Base-by-base conservation (phyloP, 2,113 vertebrate genomes). In the Sclerurus mexicanus region DNA sequence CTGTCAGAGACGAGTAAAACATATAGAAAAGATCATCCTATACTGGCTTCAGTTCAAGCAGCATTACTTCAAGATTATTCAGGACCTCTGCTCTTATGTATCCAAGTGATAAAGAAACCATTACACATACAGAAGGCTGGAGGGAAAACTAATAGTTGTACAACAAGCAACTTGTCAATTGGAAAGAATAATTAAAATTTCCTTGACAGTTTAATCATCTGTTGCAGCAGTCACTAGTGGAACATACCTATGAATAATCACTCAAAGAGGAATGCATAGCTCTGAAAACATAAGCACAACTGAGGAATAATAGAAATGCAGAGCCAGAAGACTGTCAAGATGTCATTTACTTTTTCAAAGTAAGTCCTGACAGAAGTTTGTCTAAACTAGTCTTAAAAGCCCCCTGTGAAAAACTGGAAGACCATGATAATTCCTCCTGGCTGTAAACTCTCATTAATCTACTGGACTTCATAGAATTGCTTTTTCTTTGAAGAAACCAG, bases 401-500 rank as follows among this genome's bases (percentile, higher is more conserved):
- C 44, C n/a, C 76, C 69, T 8, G 46, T 74, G 86, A 86, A 93
- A 75, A 76, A 89, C 89, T 95, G 89, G 77, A 89, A 95, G 77
- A 90, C 85, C 89, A 73, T 10, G 89, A 94, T 96, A 95, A 92
- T 95, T 87, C 87, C 58, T 96, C 37, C 69, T 94, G 87, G 80
- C 67, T 81, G n/a, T 77, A 86, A 84, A 95, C 80, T 82, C 89
- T 96, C 94, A 91, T 91, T 95, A 92, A 95, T 96, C 77, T 75
- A 77, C 73, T 39, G 89, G 73, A 95, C 81, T 92, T 95, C 68
- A 93, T 76, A 97, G 69, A 95, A 89, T 27, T 82, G 25, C 6
- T 67, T 95, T 95, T 94, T 89, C 89, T 95, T 95, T 97, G 77
- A 94, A 96, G 89, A 87, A 96, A 94, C 30, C 49, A 95, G 69